Evolutionary conservation across 2,113 vertebrate species (phyloP).

Genomic region (Lampris megalopsis): DNA sequence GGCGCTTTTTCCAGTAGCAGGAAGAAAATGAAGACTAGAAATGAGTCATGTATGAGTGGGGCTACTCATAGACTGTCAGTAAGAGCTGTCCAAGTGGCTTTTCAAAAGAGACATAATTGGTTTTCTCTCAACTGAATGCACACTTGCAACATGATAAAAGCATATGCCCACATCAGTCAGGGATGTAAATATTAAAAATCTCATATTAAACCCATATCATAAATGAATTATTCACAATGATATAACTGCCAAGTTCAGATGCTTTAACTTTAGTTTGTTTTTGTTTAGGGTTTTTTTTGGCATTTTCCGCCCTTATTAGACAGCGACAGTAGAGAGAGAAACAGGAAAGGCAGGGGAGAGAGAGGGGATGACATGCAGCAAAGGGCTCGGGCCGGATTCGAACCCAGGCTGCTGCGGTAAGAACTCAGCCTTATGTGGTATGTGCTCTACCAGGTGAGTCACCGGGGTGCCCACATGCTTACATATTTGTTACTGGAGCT

Average conservation of each 20-base stretch:
- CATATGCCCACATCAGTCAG: not conserved
- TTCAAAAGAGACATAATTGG: constrained; percentile 70
- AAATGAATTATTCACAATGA: not conserved
- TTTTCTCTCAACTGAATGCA: constrained; percentile 61
- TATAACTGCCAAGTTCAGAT: not conserved
- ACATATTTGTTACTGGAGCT: too few species aligned
- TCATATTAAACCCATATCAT: too few species aligned
- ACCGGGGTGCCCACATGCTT: too few species aligned
- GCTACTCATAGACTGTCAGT: constrained; percentile 54
- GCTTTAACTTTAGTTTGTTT: not conserved
- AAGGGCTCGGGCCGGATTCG: too few species aligned
- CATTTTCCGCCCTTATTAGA: too few species aligned
- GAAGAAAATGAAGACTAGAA: constrained; percentile 62
- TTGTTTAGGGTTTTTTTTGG: too few species aligned
- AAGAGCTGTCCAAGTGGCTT: constrained; percentile 70
- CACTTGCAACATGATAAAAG: constrained; percentile 52
- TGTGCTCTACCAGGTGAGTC: too few species aligned
- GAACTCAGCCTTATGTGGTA: too few species aligned
- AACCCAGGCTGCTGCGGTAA: too few species aligned
- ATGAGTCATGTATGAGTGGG: constrained; percentile 69
- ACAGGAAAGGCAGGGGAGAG: too few species aligned
- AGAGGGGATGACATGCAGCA: too few species aligned
- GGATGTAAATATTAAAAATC: not conserved
- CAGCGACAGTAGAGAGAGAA: too few species aligned
- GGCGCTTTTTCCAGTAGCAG: constrained; percentile 55